Base-by-base conservation (phyloP, 2,797 vertebrate species). In the Clarias laeviceps region DNA sequence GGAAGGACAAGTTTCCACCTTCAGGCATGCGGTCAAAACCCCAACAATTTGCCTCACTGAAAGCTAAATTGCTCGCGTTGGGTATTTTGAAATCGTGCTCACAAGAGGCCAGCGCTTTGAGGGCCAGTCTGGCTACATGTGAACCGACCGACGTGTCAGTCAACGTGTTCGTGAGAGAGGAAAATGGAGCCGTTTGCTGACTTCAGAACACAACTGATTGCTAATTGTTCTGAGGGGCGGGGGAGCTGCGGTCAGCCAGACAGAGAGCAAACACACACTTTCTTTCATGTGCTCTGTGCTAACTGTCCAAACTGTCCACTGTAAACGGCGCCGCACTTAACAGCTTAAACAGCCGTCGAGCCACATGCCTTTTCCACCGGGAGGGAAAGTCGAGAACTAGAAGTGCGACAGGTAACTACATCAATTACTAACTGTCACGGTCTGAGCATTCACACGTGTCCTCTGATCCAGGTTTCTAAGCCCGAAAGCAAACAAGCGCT, bases 221-320 rank as follows among this genome's bases (percentile, higher is more conserved):
- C 88, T 91, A 93, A 93, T 93, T 91, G 90, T 92, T 94, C 91
- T 92, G 90, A 91, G 92, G 91, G 93, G 90, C 91, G 81, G 64
- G 15, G 79, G 50, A 56, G 57, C 45, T 62, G 80, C 40, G 54
- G 32, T 88, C 81, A 3, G 86, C 82, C 83, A 90, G 91, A 85
- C 54, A 84, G 90, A 68, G 89, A 90, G 88, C 84, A 93, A 94
- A 95, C 93, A 94, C 84, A 80, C 73, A 0, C 50, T 61, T 2
- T 34, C 90, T 94, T 94, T 94, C 90, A 93, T 90, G 89, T 91
- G 77, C 78, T 27, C n/a, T 3, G 18, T 66, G 73, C 85, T 85
- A 91, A 90, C 87, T 84, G 89, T 77, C 88, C 91, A 91, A 90
- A 81, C 87, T 91, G 89, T 88, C 70, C 89, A 88, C 24, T 88